A percentile compares a stretch with the other conserved stretches of the same genome.
Conservation (phyloP, 2,888 invertebrate genomes). For the Drosophila atripex region DNA sequence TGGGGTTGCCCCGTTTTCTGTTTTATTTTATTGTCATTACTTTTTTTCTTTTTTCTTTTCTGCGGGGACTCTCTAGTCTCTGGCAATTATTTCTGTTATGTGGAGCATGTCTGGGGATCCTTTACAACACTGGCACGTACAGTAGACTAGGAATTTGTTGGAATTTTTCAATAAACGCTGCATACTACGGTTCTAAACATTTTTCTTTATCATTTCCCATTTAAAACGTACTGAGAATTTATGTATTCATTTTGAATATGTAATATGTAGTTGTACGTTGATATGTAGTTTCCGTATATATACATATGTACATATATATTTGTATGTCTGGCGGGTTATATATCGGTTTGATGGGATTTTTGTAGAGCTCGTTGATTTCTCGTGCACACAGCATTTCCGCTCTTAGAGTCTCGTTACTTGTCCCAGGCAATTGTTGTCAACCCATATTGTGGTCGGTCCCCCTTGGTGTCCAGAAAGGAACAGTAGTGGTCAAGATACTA, state of each 20-base stretch:
- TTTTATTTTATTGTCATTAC: background rate
- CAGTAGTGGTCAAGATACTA: background rate
- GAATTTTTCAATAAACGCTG: background rate
- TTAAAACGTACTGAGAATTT: background rate
- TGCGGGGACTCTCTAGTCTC: too few relatives aligned
- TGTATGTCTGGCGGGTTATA: slow-evolving; percentile 8
- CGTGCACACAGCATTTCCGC: slow-evolving; percentile 33
- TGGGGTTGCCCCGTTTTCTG: slow-evolving; percentile 20
- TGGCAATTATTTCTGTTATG: background rate
- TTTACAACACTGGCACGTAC: slow-evolving; percentile 27
- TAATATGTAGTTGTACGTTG: background rate
- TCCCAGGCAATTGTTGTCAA: slow-evolving; percentile 34
- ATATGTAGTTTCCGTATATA: slow-evolving; percentile 3
- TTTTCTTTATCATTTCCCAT: slow-evolving; percentile 5
- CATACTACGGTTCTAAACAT: background rate
- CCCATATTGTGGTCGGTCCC: slow-evolving; percentile 11
- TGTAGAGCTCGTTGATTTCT: slow-evolving; percentile 35
- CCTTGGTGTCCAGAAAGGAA: slow-evolving; percentile 6
- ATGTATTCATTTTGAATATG: slow-evolving; percentile 7
- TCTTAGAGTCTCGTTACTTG: slow-evolving; percentile 8
- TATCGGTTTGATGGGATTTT: slow-evolving; percentile 11
- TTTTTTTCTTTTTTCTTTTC: background rate
- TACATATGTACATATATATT: background rate
- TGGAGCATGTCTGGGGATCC: slow-evolving; percentile 14
- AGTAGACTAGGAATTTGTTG: background rate